Evolutionary conservation across 2,797 vertebrate species (phyloP), one percentile per base, ranked within the genome.

Genomic region (Takifugu ocellatus): DNA sequence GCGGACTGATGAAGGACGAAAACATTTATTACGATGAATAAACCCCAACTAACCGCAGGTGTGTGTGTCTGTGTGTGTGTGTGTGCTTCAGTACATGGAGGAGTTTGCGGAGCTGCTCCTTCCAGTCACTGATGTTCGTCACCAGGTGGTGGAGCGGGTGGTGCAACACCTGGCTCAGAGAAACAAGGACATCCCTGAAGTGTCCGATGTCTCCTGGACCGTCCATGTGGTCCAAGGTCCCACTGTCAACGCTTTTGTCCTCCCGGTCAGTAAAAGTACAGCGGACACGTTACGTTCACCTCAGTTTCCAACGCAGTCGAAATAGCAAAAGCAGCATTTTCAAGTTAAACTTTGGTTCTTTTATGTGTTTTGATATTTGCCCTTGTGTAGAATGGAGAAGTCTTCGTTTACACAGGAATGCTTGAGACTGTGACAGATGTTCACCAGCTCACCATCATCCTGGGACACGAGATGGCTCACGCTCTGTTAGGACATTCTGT

Each of bases 371-470:
- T 7, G 3, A 16, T 59, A 1, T 33, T 53, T 56, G 45, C 7
- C 14, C 62, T 56, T 51, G 1, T 11, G 16, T 66, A 99, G 97
- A 93, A 97, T 51, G 96, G 96, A 16, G 88, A 94, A 61, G 87
- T 99, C 54, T 98, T 99, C 78, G 74, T 99, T 71, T 98, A 96
- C 61, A 97, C 93, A n/a, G 97, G 96, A 51, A 93, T 99, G 89
- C 76, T 99, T 62, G 78, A 91, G 0, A 84, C 86, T 0, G 88
- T 96, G 63, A 83, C 87, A 31, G 94, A 98, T 71, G 49, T 88
- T 53, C 91, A 98, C 84, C 96, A 98, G 76, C 92, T 99, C n/a
- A 85, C 91, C 59, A 87, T 96, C 63, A 88, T 99, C 82, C 80
- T 99, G 76, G 95, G 93, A 65, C 97, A 99, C 39, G 97, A 99